These are phyloP conservation scores for Drosophila malerkotliana DNA, from an alignment of 1,140 invertebrate genomes.

Conservation along the genomic window DNA sequence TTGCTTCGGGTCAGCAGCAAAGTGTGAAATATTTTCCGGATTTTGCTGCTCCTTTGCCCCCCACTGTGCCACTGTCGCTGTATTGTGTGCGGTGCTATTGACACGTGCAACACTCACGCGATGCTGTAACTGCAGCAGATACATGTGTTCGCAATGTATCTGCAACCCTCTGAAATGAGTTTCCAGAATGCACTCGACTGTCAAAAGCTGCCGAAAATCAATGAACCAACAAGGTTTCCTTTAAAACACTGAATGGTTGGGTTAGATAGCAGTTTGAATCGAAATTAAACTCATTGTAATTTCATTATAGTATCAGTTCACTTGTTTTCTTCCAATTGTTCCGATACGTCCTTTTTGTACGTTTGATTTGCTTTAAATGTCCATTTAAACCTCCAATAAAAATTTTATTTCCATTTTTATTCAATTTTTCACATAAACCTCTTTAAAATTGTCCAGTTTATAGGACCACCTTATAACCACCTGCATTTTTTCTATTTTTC, in stretches of 20 bases:
- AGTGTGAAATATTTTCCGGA: slow-evolving; percentile 63
- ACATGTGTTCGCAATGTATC: slow-evolving; percentile 28
- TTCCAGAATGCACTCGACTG: slow-evolving; percentile 77
- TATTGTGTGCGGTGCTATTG: slow-evolving; percentile 52
- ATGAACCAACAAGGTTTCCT: slow-evolving; percentile 14
- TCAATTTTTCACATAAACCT: too few species aligned
- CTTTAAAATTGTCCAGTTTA: too few species aligned
- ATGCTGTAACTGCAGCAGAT: slow-evolving; percentile 27
- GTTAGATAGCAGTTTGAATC: background rate
- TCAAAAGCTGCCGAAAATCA: slow-evolving; percentile 64
- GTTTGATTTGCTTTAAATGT: too few species aligned
- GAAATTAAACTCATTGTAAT: background rate
- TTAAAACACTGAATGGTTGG: slow-evolving; percentile 17
- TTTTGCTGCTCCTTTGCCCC: slow-evolving; percentile 34
- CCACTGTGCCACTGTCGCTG: slow-evolving; percentile 23
- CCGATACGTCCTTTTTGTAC: too few species aligned
- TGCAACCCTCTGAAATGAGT: slow-evolving; percentile 44
- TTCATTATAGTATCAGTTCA: background rate
- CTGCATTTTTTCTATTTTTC: too few species aligned
- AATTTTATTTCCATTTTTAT: too few species aligned
- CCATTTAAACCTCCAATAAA: too few species aligned
- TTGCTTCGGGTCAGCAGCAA: slow-evolving; percentile 45
- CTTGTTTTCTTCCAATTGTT: too few species aligned
- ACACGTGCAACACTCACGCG: slow-evolving; percentile 72
- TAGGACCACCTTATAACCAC: too few species aligned